phyloP scores from a whole-genome alignment of 2,888 invertebrate genomes.

The Neuroscelio doddi region DNA sequence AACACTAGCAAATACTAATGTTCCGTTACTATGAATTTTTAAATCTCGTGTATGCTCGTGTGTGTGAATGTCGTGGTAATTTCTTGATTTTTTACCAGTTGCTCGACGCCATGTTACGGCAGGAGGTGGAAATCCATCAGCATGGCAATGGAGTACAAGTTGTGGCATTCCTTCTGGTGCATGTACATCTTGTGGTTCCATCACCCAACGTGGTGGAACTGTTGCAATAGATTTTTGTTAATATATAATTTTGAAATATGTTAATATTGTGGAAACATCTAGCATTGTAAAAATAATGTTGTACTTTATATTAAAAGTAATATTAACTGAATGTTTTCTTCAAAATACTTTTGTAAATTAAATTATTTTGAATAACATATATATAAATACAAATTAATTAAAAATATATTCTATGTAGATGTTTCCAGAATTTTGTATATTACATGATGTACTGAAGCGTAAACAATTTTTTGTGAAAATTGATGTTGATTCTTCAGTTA shows the following conservation, averaged over 20 bases:
- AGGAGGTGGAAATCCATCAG: constrained; percentile 93
- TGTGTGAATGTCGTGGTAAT: constrained; percentile 66
- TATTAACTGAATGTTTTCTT: no score
- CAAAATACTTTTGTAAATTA: no score
- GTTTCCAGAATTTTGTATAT: no score
- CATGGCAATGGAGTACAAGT: constrained; percentile 86
- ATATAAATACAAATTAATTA: no score
- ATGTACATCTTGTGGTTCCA: constrained; percentile 87
- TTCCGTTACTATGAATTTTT: constrained; percentile 82
- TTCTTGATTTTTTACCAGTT: constrained; percentile 76
- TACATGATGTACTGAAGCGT: no score
- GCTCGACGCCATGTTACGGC: constrained; percentile 92
- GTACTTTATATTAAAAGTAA: no score
- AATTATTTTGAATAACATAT: no score
- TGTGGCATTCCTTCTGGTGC: constrained; percentile 70
- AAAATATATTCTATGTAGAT: no score
- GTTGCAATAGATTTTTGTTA: constrained; percentile 33
- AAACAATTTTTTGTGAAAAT: no score
- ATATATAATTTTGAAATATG: not conserved
- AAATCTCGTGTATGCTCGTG: constrained; percentile 67
- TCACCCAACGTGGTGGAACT: constrained; percentile 93
- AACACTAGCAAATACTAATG: constrained; percentile 86
- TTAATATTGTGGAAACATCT: constrained; percentile 27
- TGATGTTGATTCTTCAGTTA: no score
- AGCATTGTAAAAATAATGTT: no score